Evolutionary conservation across 1,140 invertebrate species (phyloP).

Genomic region (Danaus melanippus): DNA sequence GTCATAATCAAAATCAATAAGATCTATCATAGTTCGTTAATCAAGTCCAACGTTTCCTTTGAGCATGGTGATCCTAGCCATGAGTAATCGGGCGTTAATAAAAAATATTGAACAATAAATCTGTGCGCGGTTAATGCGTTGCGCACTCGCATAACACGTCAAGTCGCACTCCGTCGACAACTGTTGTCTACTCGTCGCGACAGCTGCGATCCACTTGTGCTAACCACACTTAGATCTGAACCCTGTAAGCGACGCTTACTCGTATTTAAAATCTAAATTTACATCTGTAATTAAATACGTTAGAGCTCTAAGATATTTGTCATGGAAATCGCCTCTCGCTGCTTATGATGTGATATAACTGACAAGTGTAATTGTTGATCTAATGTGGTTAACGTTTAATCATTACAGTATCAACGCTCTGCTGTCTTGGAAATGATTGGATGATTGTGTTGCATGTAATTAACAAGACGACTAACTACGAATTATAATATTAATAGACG

Average conservation of each 20-base stretch:
- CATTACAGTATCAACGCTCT: too few relatives aligned
- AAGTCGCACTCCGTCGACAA: conserved; percentile 55
- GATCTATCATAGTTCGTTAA: not conserved
- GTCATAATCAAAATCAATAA: too few relatives aligned
- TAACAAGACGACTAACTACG: too few relatives aligned
- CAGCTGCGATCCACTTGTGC: conserved; percentile 63
- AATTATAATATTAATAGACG: too few relatives aligned
- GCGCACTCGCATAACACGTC: conserved; percentile 38
- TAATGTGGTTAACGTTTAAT: too few relatives aligned
- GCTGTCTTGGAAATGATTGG: too few relatives aligned
- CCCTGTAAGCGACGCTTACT: conserved; percentile 19
- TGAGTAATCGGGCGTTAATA: conserved; percentile 36
- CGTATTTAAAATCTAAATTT: conserved; percentile 20
- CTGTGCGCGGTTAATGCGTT: conserved; percentile 31
- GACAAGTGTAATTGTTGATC: conserved; percentile 14
- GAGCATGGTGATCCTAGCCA: not conserved
- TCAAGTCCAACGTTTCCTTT: not conserved
- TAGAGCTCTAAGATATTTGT: conserved; percentile 43
- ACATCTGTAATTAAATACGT: conserved; percentile 36
- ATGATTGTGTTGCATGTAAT: too few relatives aligned
- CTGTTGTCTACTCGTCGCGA: conserved; percentile 64
- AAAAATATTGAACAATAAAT: conserved; percentile 55
- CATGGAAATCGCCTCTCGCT: conserved; percentile 28
- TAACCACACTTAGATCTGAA: conserved; percentile 25
- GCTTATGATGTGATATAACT: conserved; percentile 11